Evolutionary conservation across 2,888 invertebrate genomes (phyloP), one percentile per base, ranked within the genome.

Genomic region (Tetrapedia diversipes): DNA sequence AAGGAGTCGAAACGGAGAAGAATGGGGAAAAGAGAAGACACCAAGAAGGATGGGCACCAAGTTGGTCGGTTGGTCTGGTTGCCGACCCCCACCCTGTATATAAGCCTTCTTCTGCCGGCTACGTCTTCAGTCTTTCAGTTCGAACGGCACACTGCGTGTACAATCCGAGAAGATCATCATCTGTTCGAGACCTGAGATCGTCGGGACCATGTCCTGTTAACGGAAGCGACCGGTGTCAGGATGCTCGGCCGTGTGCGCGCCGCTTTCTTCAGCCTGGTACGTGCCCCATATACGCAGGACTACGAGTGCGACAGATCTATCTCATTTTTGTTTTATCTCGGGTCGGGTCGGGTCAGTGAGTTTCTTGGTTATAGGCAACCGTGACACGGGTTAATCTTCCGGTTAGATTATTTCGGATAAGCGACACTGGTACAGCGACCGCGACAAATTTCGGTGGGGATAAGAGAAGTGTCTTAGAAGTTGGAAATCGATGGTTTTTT

Each of bases 31-130:
- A 81, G 80, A 81, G 73, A 72, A 70, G 81, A 84, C 77, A 84
- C 81, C 83, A 78, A 84, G 83, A 85, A 88, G 86, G 86, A 89
- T 89, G 87, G 86, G 86, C 81, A 86, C 81, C 80, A 79, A 78
- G 85, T 85, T 86, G 83, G 80, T 70, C 72, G 82, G 77, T 85
- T 71, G 86, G 88, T 83, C 77, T 84, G 83, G 80, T 86, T 80
- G 87, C 79, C 73, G 87, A 86, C 86, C 89, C 89, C 89, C 89
- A 89, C 89, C 88, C 87, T 89, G 82, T 89, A 89, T 89, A 89
- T 89, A 89, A 89, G 88, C 86, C 86, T 86, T 84, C 84, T 86
- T 87, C 89, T 77, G 82, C 80, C 84, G 70, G 82, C 80, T 82
- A 84, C 84, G 81, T 88, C 87, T 89, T 89, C 89, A 89, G 89